A percentile compares a stretch with the other conserved stretches of the same genome.
Evolutionary conservation across 1,140 invertebrate genomes (phyloP).

Genomic region (Argopecten irradians): DNA sequence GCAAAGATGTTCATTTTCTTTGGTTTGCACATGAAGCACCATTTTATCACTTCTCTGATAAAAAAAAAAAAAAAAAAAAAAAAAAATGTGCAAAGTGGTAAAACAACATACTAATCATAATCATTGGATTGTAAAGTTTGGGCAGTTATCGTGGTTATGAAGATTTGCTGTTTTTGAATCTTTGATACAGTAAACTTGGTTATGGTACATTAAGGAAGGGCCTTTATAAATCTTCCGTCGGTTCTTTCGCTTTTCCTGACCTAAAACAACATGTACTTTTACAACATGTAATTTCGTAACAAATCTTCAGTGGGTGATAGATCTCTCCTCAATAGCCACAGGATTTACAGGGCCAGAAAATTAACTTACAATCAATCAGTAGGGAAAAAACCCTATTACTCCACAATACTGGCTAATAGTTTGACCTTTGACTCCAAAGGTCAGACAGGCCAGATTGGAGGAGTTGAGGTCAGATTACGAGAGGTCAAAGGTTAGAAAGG

Average conservation of each 20-base stretch:
- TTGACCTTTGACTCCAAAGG: background rate
- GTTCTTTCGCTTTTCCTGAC: background rate
- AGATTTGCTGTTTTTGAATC: no score
- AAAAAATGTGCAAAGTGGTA: no score
- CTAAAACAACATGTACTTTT: background rate
- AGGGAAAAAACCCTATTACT: background rate
- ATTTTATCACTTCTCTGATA: no score
- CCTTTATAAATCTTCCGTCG: background rate
- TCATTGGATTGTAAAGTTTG: no score
- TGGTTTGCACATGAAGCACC: no score
- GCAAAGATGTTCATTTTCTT: no score
- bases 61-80: no score
- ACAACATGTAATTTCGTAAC: background rate
- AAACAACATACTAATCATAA: no score
- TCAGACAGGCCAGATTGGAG: background rate
- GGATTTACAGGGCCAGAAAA: background rate
- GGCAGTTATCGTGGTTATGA: no score
- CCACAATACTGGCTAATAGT: background rate
- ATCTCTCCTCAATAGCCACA: background rate
- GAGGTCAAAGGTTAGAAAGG: background rate
- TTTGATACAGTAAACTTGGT: background rate
- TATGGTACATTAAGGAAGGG: background rate
- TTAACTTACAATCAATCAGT: conserved; percentile 8
- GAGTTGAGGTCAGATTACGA: background rate
- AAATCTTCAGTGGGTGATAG: background rate